Evolutionary conservation across 2,888 invertebrate species (phyloP).

Genomic region (Pardosa pseudoannulata): DNA sequence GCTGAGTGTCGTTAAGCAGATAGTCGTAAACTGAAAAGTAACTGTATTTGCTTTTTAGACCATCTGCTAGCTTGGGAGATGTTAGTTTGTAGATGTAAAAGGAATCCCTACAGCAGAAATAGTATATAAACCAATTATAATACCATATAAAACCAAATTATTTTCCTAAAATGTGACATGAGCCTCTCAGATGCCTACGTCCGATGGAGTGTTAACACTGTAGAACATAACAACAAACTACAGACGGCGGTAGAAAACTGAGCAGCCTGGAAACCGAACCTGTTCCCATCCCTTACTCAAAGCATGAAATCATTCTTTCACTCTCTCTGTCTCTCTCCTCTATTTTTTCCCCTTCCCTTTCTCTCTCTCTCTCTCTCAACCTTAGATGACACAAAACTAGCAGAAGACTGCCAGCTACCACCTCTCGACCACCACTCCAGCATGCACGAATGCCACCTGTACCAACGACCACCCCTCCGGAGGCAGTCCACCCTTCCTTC

Average conservation of each 20-base stretch:
- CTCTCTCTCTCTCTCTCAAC: slow-evolving; percentile 41
- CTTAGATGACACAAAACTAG: slow-evolving; percentile 56
- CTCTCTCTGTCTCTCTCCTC: slow-evolving; percentile 26
- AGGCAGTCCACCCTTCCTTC: slow-evolving; percentile 55
- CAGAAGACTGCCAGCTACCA: slow-evolving; percentile 29
- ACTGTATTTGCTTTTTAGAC: too few relatives aligned
- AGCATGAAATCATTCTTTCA: background rate
- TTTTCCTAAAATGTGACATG: too few relatives aligned
- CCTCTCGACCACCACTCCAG: slow-evolving; percentile 3
- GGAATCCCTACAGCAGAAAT: too few relatives aligned
- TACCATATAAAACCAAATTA: too few relatives aligned
- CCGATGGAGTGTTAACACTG: too few relatives aligned
- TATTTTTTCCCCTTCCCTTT: slow-evolving; percentile 30
- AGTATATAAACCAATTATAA: too few relatives aligned
- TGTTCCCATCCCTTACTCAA: background rate
- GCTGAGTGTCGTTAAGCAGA: too few relatives aligned
- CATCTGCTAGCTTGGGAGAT: too few relatives aligned
- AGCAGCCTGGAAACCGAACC: background rate
- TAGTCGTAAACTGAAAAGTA: too few relatives aligned
- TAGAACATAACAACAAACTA: background rate
- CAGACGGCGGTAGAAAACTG: too few relatives aligned
- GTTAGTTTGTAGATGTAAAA: too few relatives aligned
- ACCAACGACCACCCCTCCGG: slow-evolving; percentile 37
- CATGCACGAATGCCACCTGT: background rate
- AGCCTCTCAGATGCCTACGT: too few relatives aligned